Base-by-base conservation (phyloP, 2,113 vertebrate species). In the Mellivora capensis region DNA sequence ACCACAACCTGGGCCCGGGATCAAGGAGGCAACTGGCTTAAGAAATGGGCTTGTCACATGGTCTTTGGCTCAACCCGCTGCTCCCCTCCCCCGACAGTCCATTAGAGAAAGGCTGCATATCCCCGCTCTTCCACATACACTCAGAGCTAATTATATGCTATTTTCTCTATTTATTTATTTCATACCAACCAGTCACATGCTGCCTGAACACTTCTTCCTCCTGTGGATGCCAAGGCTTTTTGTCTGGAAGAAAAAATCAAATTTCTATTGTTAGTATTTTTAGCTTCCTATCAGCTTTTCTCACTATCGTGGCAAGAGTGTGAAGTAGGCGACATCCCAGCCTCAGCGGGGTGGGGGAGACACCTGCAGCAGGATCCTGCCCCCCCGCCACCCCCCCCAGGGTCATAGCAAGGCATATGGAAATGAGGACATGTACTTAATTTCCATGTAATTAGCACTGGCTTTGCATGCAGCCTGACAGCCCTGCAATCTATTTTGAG, bases 181-280 rank as follows among this genome's bases (percentile, higher is more conserved):
- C 97, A 98, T 98, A 99, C 99, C 99, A 99, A 99, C 99, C 99
- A 99, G 99, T 99, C 99, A 98, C 99, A 99, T 87, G 99, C 99
- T 69, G 99, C 99, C 98, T 99, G 99, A 69, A 99, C 99, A 0
- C 99, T 99, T 98, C 99, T 99, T 98, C 99, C 99, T 72, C 99
- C 99, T 0, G 99, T 99, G 1, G 99, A 99, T 91, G 99, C 99
- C 98, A 99, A 98, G 72, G 99, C 99, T 98, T 99, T 99, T 98
- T 99, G 99, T 91, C 99, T 99, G 98, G 94, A 97, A 97, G 96
- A 97, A 96, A 59, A 98, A 97, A 97, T 90, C 90, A 94, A 12
- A 64, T 77, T 97, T 93, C 98, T 95, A 97, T 96, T 91, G 97
- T 89, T 96, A 94, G 96, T 97, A 71, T 96, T 95, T 91, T 95